Evolutionary conservation across 1,140 invertebrate genomes (phyloP).

Genomic region (Polypedilum vanderplanki): DNA sequence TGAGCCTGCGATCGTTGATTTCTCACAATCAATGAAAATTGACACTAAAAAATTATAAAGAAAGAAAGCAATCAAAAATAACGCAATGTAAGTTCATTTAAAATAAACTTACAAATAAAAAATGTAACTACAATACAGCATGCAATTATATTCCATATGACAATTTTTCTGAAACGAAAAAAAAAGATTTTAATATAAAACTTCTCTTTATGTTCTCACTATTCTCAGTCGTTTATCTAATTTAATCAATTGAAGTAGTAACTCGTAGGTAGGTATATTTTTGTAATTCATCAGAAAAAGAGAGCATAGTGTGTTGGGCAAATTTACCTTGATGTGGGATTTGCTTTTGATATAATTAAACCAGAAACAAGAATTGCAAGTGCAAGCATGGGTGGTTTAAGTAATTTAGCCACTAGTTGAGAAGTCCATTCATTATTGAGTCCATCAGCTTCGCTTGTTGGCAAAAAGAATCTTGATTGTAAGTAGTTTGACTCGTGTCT

Average conservation of each 20-base stretch:
- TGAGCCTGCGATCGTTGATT: conserved; percentile 44
- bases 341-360: conserved; percentile 52
- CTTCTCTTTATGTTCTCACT: background rate
- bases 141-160: conserved; percentile 51
- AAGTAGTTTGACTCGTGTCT: conserved; percentile 51
- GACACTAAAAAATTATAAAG: conserved; percentile 35
- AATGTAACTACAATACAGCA: conserved; percentile 46
- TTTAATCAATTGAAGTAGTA: background rate
- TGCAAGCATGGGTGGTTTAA: conserved; percentile 56
- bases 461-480: conserved; percentile 52
- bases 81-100: background rate
- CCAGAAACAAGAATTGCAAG: conserved; percentile 54
- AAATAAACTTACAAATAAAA: conserved; percentile 42
- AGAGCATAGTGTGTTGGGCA: too few species aligned
- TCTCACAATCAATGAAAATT: conserved; percentile 54
- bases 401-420: conserved; percentile 47
- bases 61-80: background rate
- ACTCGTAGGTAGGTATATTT: background rate
- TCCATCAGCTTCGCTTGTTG: conserved; percentile 49
- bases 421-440: conserved; percentile 50
- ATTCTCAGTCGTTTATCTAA: background rate
- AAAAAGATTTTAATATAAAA: background rate
- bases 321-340: conserved; percentile 46
- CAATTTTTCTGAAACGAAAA: conserved; percentile 39
- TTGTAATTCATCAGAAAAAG: background rate